phyloP scores from a whole-genome alignment of 2,888 invertebrate species.

The Tridacna crocea region DNA sequence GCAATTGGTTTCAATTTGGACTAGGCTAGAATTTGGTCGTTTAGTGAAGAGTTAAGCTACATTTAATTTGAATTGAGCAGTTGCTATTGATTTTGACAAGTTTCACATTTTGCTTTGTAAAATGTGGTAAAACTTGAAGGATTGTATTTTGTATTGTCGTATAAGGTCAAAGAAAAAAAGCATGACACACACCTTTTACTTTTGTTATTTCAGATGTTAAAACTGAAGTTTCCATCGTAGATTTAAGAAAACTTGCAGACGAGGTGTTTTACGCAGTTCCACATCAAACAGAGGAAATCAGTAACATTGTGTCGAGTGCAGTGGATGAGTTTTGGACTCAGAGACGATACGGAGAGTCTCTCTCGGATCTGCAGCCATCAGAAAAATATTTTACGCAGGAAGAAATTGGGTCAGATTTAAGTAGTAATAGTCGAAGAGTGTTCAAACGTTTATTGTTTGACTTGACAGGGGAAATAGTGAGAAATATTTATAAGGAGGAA shows the following conservation, averaged over 20 bases:
- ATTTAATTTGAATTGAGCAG: too few relatives aligned
- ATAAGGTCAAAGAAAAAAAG: too few relatives aligned
- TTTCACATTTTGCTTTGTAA: too few relatives aligned
- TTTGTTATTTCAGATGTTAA: constrained; percentile 29
- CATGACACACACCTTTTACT: too few relatives aligned
- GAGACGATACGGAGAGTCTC: constrained; percentile 76
- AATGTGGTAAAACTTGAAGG: too few relatives aligned
- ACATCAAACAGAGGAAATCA: constrained; percentile 77
- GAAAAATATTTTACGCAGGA: constrained; percentile 69
- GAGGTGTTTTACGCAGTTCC: constrained; percentile 79
- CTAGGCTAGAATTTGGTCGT: not conserved
- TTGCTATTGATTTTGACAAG: too few relatives aligned
- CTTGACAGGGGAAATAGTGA: constrained; percentile 81
- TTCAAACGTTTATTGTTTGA: constrained; percentile 83
- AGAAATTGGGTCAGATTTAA: constrained; percentile 65
- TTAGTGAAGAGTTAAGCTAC: too few relatives aligned
- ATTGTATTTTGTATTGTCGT: too few relatives aligned
- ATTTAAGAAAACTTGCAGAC: constrained; percentile 68
- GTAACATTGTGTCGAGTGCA: constrained; percentile 70
- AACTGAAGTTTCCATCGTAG: constrained; percentile 53
- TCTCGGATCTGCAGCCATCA: constrained; percentile 72
- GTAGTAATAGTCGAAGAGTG: constrained; percentile 73
- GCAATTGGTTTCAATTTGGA: not conserved
- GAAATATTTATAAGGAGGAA: constrained; percentile 81
- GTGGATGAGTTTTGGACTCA: constrained; percentile 80